phyloP scores from a whole-genome alignment of 2,888 invertebrate species.

The Ormyrus thymus region DNA sequence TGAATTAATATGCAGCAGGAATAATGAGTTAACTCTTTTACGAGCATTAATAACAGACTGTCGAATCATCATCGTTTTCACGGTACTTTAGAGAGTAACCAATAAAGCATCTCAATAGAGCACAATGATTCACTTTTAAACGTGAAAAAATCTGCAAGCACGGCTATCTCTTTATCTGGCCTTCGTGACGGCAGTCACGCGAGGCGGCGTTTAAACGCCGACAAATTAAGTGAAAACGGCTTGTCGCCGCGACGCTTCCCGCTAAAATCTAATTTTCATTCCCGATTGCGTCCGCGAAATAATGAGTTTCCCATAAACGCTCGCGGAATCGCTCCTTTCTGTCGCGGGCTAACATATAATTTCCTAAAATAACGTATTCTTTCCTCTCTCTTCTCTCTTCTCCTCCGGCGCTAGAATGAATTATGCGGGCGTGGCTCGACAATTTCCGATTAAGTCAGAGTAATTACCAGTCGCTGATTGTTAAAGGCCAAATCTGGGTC shows the following conservation, averaged over 20 bases:
- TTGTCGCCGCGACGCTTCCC: constrained; percentile 4
- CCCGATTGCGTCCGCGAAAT: neutral
- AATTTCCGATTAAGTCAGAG: constrained; percentile 2
- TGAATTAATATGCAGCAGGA: no score
- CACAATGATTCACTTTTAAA: no score
- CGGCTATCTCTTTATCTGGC: no score
- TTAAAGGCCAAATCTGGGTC: constrained; percentile 18
- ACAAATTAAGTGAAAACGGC: constrained; percentile 44
- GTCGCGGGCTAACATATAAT: no score
- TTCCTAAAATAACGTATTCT: no score
- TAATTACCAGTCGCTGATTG: constrained; percentile 5
- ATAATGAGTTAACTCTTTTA: no score
- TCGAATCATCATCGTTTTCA: no score
- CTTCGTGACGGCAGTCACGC: neutral
- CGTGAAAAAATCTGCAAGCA: no score
- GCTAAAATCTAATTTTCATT: constrained; percentile 39
- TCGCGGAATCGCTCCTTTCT: no score
- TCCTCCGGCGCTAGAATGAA: neutral
- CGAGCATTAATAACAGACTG: no score
- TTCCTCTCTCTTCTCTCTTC: neutral
- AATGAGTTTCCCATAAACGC: constrained; percentile 15
- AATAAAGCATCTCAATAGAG: no score
- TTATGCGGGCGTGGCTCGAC: neutral
- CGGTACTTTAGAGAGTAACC: no score
- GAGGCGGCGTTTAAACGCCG: neutral